These are phyloP conservation scores for Zingel zingel DNA, from an alignment of 2,113 vertebrate genomes.

Conservation along the genomic window DNA sequence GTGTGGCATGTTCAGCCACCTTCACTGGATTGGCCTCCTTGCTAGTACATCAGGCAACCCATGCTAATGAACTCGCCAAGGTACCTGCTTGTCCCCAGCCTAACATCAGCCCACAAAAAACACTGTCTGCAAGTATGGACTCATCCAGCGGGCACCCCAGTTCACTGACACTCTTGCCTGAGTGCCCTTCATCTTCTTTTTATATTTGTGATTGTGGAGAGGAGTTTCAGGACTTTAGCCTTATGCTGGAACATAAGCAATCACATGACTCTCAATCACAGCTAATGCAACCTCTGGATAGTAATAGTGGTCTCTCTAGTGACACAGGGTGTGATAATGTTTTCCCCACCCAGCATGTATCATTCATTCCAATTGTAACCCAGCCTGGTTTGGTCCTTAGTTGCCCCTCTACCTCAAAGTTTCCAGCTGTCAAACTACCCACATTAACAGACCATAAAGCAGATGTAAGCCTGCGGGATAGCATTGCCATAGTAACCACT, in stretches of 20 bases:
- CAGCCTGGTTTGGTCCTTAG: slow-evolving; percentile 43
- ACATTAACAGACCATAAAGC: slow-evolving; percentile 32
- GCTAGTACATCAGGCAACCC: slow-evolving; percentile 82
- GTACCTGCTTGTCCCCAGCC: slow-evolving; percentile 47
- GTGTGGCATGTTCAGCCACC: slow-evolving; percentile 84
- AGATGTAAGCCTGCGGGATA: slow-evolving; percentile 43
- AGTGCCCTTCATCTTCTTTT: slow-evolving; percentile 60
- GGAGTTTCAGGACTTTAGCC: slow-evolving; percentile 73
- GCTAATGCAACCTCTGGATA: slow-evolving; percentile 32
- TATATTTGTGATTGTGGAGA: slow-evolving; percentile 81
- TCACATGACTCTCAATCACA: slow-evolving; percentile 63
- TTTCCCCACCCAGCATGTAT: slow-evolving; percentile 22
- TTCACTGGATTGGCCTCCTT: slow-evolving; percentile 83
- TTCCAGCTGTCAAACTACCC: slow-evolving; percentile 43
- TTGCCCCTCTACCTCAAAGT: slow-evolving; percentile 58
- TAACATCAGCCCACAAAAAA: slow-evolving; percentile 41
- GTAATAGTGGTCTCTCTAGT: slow-evolving; percentile 24
- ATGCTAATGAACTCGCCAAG: slow-evolving; percentile 58
- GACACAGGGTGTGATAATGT: slow-evolving; percentile 6
- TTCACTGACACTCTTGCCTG: slow-evolving; percentile 20
- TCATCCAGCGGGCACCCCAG: slow-evolving; percentile 54
- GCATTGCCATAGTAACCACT: slow-evolving; percentile 40
- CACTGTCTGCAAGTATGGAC: slow-evolving; percentile 53
- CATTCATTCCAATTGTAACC: slow-evolving; percentile 20
- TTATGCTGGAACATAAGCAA: slow-evolving; percentile 79